A percentile compares a stretch with the other conserved stretches of the same genome.
These are phyloP conservation scores for Chrysochloris asiatica DNA, from an alignment of 2,113 vertebrate species.

Conservation along the genomic window DNA sequence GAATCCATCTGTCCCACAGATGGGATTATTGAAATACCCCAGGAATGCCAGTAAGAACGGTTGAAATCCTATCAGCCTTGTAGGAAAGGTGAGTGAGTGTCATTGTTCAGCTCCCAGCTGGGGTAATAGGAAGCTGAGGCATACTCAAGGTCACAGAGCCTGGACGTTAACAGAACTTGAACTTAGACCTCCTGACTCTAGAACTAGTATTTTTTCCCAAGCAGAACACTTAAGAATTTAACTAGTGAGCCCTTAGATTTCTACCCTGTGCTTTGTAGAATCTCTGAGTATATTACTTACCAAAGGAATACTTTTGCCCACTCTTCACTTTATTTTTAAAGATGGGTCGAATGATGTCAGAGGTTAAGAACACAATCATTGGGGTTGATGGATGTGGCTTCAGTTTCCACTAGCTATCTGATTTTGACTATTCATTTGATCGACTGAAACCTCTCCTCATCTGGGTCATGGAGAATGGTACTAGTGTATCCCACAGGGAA, in stretches of 20 bases:
- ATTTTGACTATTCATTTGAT: not conserved
- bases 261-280: not conserved
- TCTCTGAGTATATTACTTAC: not conserved
- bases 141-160: not conserved
- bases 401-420: not conserved
- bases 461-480: not conserved
- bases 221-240: not conserved
- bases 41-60: not conserved
- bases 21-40: too few species aligned
- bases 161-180: not conserved
- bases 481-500: not conserved
- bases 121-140: not conserved
- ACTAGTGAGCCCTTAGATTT: not conserved
- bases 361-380: too few species aligned
- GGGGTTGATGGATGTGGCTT: not conserved
- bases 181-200: not conserved
- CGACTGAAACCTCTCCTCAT: not conserved
- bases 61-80: not conserved
- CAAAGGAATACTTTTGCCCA: not conserved
- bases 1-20: not conserved
- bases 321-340: not conserved
- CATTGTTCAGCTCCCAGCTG: not conserved
- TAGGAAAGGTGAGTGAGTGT: too few species aligned
- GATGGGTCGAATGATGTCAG: not conserved
- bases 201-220: not conserved